phyloP scores from a whole-genome alignment of 2,113 vertebrate species.

The Ursus arctos region DNA sequence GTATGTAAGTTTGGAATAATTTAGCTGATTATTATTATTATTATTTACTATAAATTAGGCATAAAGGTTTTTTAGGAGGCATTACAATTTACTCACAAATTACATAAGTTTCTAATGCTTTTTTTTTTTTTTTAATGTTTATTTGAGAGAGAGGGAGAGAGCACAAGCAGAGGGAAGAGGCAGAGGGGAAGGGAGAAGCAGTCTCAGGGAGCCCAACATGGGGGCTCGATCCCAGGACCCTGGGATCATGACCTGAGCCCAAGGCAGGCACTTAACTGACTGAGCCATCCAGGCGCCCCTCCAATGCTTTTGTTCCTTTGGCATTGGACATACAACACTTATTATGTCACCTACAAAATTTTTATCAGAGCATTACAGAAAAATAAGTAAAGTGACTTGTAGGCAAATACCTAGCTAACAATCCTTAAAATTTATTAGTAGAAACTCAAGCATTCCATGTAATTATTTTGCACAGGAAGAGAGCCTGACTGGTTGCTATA shows the following conservation, averaged over 20 bases:
- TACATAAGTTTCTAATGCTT: neutral
- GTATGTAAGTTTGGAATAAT: neutral
- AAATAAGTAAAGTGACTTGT: neutral
- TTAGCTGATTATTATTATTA: neutral
- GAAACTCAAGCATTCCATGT: neutral
- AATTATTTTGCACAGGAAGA: neutral
- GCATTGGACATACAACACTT: neutral
- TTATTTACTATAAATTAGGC: conserved; percentile 1
- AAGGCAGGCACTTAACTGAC: neutral
- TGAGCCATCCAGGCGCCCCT: too few species aligned
- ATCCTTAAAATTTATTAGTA: neutral
- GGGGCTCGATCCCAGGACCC: neutral
- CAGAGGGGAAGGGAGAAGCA: neutral
- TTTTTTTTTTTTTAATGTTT: neutral
- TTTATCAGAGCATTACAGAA: neutral
- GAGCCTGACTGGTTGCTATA: neutral
- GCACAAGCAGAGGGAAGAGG: neutral
- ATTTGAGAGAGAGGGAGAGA: neutral
- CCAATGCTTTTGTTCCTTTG: conserved; percentile 9
- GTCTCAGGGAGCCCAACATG: too few species aligned
- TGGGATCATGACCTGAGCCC: too few species aligned
- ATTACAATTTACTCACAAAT: neutral
- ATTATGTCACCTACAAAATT: neutral
- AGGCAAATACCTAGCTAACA: neutral
- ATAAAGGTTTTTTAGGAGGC: neutral